These are phyloP conservation scores for Mus musculus DNA, from an alignment of 2,113 vertebrate genomes.

Conservation along the genomic window DNA sequence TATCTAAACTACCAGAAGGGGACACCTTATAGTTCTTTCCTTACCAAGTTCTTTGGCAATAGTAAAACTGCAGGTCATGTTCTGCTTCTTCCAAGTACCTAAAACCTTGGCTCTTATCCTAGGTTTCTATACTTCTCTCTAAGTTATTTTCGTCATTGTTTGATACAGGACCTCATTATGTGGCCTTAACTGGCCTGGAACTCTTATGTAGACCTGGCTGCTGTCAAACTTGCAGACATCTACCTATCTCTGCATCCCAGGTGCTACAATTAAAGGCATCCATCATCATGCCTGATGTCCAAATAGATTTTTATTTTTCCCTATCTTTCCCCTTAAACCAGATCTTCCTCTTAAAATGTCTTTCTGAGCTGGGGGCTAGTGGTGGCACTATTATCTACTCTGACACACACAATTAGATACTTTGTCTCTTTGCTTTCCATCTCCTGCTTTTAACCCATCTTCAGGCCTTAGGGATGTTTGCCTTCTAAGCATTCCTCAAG, in stretches of 20 bases:
- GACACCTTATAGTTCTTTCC: conserved; percentile 6
- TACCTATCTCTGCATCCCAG: neutral
- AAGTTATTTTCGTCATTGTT: neutral
- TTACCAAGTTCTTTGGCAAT: neutral
- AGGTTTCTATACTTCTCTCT: neutral
- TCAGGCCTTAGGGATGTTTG: neutral
- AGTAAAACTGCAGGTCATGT: neutral
- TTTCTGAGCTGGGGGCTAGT: neutral
- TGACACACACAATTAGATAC: neutral
- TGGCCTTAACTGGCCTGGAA: neutral
- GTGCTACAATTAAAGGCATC: neutral
- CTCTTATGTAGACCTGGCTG: neutral
- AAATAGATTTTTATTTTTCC: neutral
- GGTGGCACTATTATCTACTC: neutral
- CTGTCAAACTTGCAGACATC: neutral
- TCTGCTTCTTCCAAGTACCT: neutral
- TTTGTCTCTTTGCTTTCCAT: neutral
- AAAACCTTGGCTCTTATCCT: neutral
- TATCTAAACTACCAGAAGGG: neutral
- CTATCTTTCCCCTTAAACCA: conserved; percentile 4
- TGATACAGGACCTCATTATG: neutral
- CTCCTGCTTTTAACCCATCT: neutral
- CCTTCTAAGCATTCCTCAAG: neutral
- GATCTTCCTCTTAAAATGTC: conserved; percentile 3
- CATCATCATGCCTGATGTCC: neutral